phyloP scores from a whole-genome alignment of 1,140 invertebrate species.

The Philotrypesis tridentata region DNA sequence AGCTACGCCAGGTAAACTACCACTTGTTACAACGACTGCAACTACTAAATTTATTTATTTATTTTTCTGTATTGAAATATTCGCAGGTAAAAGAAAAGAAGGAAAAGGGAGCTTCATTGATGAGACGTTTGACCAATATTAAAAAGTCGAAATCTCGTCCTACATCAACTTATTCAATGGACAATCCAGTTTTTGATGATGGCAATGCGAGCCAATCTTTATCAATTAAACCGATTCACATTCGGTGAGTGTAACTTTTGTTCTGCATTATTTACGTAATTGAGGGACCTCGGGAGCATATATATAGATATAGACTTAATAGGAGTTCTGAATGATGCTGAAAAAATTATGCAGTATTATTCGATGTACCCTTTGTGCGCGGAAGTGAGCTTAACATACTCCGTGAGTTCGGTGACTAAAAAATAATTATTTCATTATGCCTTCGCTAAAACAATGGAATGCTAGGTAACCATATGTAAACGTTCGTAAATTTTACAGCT shows the following conservation, averaged over 20 bases:
- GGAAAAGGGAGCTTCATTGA: conserved; percentile 83
- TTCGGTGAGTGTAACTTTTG: conserved; percentile 64
- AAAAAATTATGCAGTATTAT: too few relatives aligned
- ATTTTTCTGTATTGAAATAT: background rate
- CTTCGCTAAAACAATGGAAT: too few relatives aligned
- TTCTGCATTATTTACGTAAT: conserved; percentile 14
- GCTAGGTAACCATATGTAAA: too few relatives aligned
- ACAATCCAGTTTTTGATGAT: conserved; percentile 89
- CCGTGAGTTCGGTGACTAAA: too few relatives aligned
- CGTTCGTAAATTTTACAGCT: too few relatives aligned
- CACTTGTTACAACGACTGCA: conserved; percentile 54
- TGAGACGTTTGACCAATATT: conserved; percentile 89
- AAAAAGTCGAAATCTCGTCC: conserved; percentile 89
- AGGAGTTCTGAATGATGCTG: too few relatives aligned
- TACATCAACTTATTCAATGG: conserved; percentile 84
- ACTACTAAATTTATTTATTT: conserved; percentile 7
- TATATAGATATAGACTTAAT: too few relatives aligned
- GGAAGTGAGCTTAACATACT: too few relatives aligned
- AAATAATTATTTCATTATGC: too few relatives aligned
- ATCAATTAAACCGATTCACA: conserved; percentile 68
- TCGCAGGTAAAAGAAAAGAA: conserved; percentile 79
- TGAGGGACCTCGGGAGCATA: too few relatives aligned
- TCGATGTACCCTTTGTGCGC: too few relatives aligned
- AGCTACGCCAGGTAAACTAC: conserved; percentile 70
- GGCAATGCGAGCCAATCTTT: conserved; percentile 68